Evolutionary conservation across 2,888 invertebrate species (phyloP), one percentile per base, ranked within the genome.

Genomic region (Philhelius pedissequus): DNA sequence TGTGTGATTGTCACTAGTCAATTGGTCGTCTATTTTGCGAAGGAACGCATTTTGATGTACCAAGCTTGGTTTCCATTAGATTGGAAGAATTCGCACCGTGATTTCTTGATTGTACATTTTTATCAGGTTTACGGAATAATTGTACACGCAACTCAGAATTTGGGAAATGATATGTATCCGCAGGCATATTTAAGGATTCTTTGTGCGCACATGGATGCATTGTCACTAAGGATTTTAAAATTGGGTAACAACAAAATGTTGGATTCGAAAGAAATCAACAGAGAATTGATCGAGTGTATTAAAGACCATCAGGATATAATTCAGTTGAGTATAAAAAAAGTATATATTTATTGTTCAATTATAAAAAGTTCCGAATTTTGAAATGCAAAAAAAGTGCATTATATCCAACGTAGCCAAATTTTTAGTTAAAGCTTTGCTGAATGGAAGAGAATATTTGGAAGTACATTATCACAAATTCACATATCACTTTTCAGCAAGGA

Each of bases 21-120:
- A 66, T 69, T 88, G 58, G 62, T 87, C 3, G 87, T 87, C 0
- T 86, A 86, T 70, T 45, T 82, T 30, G 75, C 88, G 0, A 71
- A 52, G 0, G 88, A 87, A 5, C 76, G 81, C 0, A 74, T 60
- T 0, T 52, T 90, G 4, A 86, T 89, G 76, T 89, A 88, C 74
- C 87, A 88, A 0, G 77, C 87, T 4, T 91, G 89, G 90, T 86
- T 88, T 56, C 91, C 91, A 0, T 88, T 91, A 87, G 77, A 90
- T 54, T 91, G 87, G 87, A 75, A 74, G 50, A 69, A 86, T 22
- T 88, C 88, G 5, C 69, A 69, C 2, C 9, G 35, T 0, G 82
- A 87, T 43, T 89, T 86, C 64, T n/a, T 87, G 0, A 54, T 86
- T 18, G 87, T 86, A 0, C 80, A 87, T 58, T 62, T 38, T 0